Evolutionary conservation across 1,140 invertebrate genomes (phyloP), one percentile per base, ranked within the genome.

Genomic region (Trichomalopsis sarcophagae): DNA sequence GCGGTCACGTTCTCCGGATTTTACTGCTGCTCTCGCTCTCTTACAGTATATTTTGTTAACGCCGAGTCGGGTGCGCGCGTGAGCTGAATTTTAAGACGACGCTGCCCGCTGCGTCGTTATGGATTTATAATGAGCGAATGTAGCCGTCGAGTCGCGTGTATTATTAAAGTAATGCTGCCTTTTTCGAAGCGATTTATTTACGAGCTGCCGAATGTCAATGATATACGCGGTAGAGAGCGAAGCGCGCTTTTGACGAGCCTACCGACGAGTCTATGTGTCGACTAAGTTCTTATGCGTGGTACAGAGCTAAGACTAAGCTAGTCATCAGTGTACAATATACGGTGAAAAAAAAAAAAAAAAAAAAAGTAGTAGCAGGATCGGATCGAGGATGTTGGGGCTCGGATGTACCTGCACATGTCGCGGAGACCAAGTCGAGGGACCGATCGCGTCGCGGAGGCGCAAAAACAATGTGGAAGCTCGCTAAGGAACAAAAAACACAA

Each of bases 371-470:
- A 76, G n/a, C 40, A 76, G 74, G 36, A n/a, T 2, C 74, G 74
- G 40, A 76, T 23, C 74, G 74, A 76, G 74, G 74, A 76, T 44
- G 17, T n/a, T 76, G 74, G 74, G 40, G 74, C 74, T 76, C 74
- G 74, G 40, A 76, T 33, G 74, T 76, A n/a, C 74, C 40, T 36
- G 33, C 33, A 36, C 33, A 33, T 71, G 5, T 76, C 13, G 13
- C 5, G 36, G 33, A 23, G 27, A 73, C 23, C n/a, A 73, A 73
- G 62, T 66, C 17, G 47, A 44, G 6, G 6, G 17, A 62, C 55
- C 7, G 40, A 44, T 0, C 7, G 40, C 40, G 40, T 44, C 40
- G 40, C 40, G 40, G 10, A 62, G 55, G 55, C 55, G 55, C 21
- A 62, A 62, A n/a, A 62, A 21, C 55, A n/a, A 62, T 62, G n/a